Conservation (phyloP, 2,113 vertebrate species). For the Atlantisia rogersi region DNA sequence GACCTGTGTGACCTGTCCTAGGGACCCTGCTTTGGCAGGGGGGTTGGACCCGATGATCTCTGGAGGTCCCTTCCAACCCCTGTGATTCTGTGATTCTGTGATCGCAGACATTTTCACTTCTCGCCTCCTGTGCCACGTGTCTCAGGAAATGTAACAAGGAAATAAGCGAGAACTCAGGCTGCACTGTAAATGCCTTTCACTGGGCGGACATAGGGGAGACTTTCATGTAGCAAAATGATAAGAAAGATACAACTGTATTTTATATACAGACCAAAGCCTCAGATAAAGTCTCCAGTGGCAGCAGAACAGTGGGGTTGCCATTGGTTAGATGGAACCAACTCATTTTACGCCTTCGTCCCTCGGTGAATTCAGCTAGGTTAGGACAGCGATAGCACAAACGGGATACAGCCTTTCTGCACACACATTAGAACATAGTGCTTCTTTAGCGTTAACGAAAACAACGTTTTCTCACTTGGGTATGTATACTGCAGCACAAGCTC, state of each 20-base stretch:
- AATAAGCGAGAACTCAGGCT: not conserved
- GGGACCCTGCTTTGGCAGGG: too few relatives aligned
- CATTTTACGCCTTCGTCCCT: not conserved
- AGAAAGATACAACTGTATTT: not conserved
- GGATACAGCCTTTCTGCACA: not conserved
- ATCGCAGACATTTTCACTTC: not conserved
- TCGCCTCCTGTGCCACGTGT: not conserved
- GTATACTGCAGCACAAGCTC: not conserved
- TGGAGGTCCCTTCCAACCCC: too few relatives aligned
- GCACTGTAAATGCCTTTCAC: not conserved
- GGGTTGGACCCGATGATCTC: too few relatives aligned
- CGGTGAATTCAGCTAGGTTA: not conserved
- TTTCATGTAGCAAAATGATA: not conserved
- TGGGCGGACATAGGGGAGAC: not conserved
- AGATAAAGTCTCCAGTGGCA: not conserved
- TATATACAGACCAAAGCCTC: not conserved
- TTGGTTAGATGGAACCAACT: not conserved
- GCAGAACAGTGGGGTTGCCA: not conserved
- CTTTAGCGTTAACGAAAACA: not conserved
- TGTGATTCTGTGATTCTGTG: too few relatives aligned
- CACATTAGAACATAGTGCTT: not conserved
- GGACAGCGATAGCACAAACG: not conserved
- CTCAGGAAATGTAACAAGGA: not conserved
- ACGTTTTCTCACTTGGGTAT: not conserved
- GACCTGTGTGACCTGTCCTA: too few relatives aligned